Evolutionary conservation across 1,140 invertebrate species (phyloP), one percentile per base, ranked within the genome.

Genomic region (Cydia pomonella): DNA sequence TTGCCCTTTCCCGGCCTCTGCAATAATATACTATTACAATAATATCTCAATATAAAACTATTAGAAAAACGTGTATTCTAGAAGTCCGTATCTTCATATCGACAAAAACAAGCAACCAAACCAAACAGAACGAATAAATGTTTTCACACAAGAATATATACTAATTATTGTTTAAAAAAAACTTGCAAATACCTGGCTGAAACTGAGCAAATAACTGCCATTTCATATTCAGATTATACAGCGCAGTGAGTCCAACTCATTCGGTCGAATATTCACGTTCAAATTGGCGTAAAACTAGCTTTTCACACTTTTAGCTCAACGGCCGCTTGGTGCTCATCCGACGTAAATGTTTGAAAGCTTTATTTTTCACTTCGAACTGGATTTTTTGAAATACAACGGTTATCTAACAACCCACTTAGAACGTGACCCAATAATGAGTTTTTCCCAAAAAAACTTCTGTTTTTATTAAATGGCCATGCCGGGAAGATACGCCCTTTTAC

Each of bases 201-300:
- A 59, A 23, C 0, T 21, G 53, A 23, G 7, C 21, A 59, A 59
- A 59, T 23, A 59, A 59, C 53, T 59, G 21, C 53, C n/a, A 59
- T 41, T 69, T 23, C 64, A 41, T 69, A 69, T 38, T 21, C 64
- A 69, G 29, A 69, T 69, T 69, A 33, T 69, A 66, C 64, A 38
- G 64, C 16, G 9, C 25, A 33, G 27, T 33, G 64, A n/a, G n/a
- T 33, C 23, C 4, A 33, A 41, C 4, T 33, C 27, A 38, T 18
- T 69, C 64, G 29, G 21, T 33, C 64, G 64, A 18, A 69, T 33
- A 69, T 69, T 38, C 29, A 38, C 64, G 29, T 69, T 69, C 9
- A 69, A 21, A 69, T 38, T 69, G 64, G 64, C 64, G 33, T 38
- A 69, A 69, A 33, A 69, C 64, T 69, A 69, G 29, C 64, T 59